These are phyloP conservation scores for Subanguina moxae DNA, from an alignment of 1,140 invertebrate species.

Conservation along the genomic window DNA sequence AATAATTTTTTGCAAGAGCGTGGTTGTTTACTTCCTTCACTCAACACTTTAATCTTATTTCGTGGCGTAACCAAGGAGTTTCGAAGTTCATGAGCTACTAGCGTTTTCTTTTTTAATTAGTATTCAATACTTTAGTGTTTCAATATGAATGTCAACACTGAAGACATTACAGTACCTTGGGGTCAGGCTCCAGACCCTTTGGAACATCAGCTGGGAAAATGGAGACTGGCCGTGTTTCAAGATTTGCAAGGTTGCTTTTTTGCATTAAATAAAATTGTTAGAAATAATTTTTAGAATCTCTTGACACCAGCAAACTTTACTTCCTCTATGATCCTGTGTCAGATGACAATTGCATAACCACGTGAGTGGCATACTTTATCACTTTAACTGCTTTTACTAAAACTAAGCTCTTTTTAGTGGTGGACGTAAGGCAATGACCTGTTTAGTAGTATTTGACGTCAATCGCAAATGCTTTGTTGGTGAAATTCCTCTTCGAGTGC, in stretches of 20 bases:
- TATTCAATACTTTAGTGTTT: too few species aligned
- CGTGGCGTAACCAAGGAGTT: too few species aligned
- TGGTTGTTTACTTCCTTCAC: too few species aligned
- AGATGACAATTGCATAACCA: constrained; percentile 52
- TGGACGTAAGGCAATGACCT: constrained; percentile 48
- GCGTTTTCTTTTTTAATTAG: too few species aligned
- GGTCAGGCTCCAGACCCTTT: constrained; percentile 56
- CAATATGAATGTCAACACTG: constrained; percentile 46
- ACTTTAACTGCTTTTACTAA: constrained; percentile 12
- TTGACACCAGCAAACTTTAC: constrained; percentile 52
- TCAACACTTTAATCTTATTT: too few species aligned
- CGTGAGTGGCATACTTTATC: constrained; percentile 32
- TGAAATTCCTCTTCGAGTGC: constrained; percentile 50
- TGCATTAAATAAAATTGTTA: neutral
- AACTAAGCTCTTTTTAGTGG: constrained; percentile 43
- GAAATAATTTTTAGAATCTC: constrained; percentile 41
- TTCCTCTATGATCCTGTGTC: constrained; percentile 56
- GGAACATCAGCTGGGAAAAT: constrained; percentile 54
- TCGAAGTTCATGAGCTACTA: too few species aligned
- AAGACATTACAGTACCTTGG: constrained; percentile 59
- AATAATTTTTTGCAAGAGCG: too few species aligned
- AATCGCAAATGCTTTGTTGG: constrained; percentile 54
- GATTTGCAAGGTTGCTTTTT: neutral
- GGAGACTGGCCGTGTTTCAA: constrained; percentile 54
- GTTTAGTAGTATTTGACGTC: constrained; percentile 52